phyloP scores from a whole-genome alignment of 2,888 invertebrate species.

The Orthonychiurus folsomi region DNA sequence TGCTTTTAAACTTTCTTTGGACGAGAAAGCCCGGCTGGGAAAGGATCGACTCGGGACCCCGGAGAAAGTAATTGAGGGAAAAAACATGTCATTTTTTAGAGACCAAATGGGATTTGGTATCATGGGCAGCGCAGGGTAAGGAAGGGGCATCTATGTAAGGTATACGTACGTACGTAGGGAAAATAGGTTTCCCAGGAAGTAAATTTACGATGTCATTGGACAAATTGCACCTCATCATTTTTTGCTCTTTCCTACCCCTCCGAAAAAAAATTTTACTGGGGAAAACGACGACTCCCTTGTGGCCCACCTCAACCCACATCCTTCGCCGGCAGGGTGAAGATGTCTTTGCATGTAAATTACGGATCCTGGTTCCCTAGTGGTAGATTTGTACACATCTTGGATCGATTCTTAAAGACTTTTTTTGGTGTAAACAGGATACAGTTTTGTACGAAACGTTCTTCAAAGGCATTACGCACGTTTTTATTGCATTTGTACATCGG shows the following conservation, averaged over 20 bases:
- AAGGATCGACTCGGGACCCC: not conserved
- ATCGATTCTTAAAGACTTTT: no score
- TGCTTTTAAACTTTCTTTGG: not conserved
- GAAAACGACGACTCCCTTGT: not conserved
- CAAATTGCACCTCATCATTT: slow-evolving; percentile 34
- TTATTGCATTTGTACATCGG: no score
- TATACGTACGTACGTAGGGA: not conserved
- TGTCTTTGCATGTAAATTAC: slow-evolving; percentile 31
- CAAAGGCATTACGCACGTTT: no score
- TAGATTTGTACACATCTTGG: no score
- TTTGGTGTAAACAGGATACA: no score
- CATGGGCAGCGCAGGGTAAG: not conserved
- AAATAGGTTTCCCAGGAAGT: not conserved
- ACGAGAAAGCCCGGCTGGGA: no score
- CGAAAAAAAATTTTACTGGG: not conserved
- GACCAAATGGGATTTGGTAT: not conserved
- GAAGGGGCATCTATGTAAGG: no score
- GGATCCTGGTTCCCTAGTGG: slow-evolving; percentile 13
- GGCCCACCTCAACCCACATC: not conserved
- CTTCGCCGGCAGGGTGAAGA: slow-evolving; percentile 13
- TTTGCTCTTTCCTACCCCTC: slow-evolving; percentile 9
- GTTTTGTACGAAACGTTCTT: no score
- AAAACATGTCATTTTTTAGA: not conserved
- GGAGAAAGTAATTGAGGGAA: not conserved
- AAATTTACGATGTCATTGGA: slow-evolving; percentile 10